These are phyloP conservation scores for Leptogaster cylindrica DNA, from an alignment of 2,888 invertebrate species.

Conservation along the genomic window DNA sequence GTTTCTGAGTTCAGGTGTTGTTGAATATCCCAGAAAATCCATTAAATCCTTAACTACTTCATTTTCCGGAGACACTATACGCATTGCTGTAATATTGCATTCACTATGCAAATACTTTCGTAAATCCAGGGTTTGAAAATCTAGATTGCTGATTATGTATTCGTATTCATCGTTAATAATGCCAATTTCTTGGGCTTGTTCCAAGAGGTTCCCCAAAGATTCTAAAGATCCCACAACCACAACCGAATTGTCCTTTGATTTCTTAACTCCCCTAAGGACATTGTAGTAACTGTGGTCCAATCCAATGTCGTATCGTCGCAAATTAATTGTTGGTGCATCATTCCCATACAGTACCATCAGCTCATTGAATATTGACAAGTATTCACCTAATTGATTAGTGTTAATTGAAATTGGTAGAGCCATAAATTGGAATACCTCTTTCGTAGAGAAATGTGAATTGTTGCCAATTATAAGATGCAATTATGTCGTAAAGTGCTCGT, in stretches of 20 bases:
- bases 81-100: conserved; percentile 79
- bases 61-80: conserved; percentile 70
- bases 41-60: conserved; percentile 62
- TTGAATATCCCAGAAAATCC: conserved; percentile 51
- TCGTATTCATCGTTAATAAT: conserved; percentile 94
- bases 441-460: conserved; percentile 78
- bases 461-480: conserved; percentile 78
- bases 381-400: conserved; percentile 57
- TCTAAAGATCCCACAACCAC: conserved; percentile 74
- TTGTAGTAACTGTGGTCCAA: conserved; percentile 72
- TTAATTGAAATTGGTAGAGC: too few species aligned
- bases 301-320: conserved; percentile 71
- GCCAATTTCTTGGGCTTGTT: conserved; percentile 87
- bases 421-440: conserved; percentile 51
- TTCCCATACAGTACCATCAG: conserved; percentile 71
- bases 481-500: conserved; percentile 71
- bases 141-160: conserved; percentile 80
- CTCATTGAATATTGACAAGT: conserved; percentile 73
- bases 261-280: conserved; percentile 72
- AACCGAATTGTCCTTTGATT: conserved; percentile 71
- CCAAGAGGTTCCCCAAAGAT: conserved; percentile 66
- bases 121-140: conserved; percentile 70
- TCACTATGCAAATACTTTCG: conserved; percentile 80
- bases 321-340: conserved; percentile 65
- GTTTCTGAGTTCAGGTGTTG: conserved; percentile 29